These are phyloP conservation scores for Sebastes steindachneri DNA, from an alignment of 2,797 vertebrate genomes.

Conservation along the genomic window DNA sequence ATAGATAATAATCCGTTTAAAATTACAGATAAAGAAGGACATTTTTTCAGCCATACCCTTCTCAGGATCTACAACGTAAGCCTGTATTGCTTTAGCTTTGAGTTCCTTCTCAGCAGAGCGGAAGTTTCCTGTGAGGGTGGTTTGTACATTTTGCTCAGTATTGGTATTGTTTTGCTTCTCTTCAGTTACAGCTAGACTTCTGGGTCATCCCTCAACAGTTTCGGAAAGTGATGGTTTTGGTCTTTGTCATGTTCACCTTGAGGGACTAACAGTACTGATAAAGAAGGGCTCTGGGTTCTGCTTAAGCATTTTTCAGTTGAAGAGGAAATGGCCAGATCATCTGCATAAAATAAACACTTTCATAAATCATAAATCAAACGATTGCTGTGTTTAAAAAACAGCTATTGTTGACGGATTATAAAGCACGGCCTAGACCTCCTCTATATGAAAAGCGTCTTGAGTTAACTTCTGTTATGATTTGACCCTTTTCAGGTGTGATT, in stretches of 20 bases:
- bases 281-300: not conserved
- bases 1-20: not conserved
- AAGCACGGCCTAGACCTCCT: too few relatives aligned
- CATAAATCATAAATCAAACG: not conserved
- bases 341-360: not conserved
- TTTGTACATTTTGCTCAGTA: not conserved
- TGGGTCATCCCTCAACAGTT: not conserved
- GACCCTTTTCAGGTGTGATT: not conserved
- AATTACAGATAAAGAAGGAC: not conserved
- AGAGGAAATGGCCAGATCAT: not conserved
- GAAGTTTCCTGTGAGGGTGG: not conserved
- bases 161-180: not conserved
- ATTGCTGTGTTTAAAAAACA: not conserved
- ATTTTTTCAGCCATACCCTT: not conserved
- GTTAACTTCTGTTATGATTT: too few relatives aligned
- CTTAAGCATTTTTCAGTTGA: not conserved
- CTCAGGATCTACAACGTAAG: not conserved
- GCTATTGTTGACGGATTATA: not conserved
- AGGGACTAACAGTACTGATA: not conserved
- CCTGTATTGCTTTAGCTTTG: not conserved
- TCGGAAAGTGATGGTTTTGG: not conserved
- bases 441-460: too few relatives aligned
- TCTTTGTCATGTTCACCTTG: not conserved
- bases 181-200: not conserved
- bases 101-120: not conserved